Percentiles rank a stretch among this genome's conserved stretches.
phyloP scores from a whole-genome alignment of 2,888 invertebrate genomes.

The Meteorus cinctellus region DNA sequence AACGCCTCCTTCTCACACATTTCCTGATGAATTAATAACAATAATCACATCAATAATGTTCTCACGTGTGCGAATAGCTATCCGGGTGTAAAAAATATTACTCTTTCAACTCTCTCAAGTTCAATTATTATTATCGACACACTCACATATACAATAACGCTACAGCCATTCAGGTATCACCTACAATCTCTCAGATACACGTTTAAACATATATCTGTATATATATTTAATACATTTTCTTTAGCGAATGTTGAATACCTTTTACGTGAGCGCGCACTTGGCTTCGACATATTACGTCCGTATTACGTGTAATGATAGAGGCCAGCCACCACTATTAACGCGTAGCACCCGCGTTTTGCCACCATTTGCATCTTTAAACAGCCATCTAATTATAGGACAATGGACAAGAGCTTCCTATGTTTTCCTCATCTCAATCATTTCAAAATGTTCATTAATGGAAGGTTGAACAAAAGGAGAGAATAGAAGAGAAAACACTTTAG shows the following conservation, averaged over 20 bases:
- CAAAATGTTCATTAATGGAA: slow-evolving; percentile 12
- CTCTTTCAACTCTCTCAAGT: slow-evolving; percentile 14
- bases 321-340: slow-evolving; percentile 64
- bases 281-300: slow-evolving; percentile 59
- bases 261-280: slow-evolving; percentile 30
- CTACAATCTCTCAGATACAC: not conserved
- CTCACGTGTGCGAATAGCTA: slow-evolving; percentile 16
- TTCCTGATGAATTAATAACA: slow-evolving; percentile 12
- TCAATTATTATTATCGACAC: slow-evolving; percentile 14
- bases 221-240: slow-evolving; percentile 21
- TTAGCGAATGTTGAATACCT: slow-evolving; percentile 26
- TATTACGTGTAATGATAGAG: slow-evolving; percentile 71
- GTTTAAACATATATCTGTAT: slow-evolving; percentile 3
- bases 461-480: not conserved
- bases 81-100: slow-evolving; percentile 13
- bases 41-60: slow-evolving; percentile 19
- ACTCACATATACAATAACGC: not conserved
- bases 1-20: slow-evolving; percentile 8
- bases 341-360: slow-evolving; percentile 65
- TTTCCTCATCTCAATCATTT: slow-evolving; percentile 11
- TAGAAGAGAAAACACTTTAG: not conserved
- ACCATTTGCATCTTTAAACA: slow-evolving; percentile 63
- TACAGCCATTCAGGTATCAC: slow-evolving; percentile 18
- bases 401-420: slow-evolving; percentile 33
- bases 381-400: slow-evolving; percentile 68